These are phyloP conservation scores for Rhincodon typus DNA, from an alignment of 2,797 vertebrate species.

Conservation along the genomic window DNA sequence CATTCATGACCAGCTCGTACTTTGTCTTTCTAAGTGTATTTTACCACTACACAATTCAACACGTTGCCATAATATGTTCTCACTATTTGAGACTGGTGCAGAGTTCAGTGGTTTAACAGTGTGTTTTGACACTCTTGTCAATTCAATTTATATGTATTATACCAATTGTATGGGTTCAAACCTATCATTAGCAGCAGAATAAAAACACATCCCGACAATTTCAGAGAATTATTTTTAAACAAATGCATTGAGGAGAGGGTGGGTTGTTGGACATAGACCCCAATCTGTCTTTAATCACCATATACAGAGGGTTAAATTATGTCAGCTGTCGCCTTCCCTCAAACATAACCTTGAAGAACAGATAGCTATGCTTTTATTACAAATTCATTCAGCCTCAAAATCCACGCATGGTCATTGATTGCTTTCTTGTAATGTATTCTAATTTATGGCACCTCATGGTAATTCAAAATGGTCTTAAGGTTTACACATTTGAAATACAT, in stretches of 20 bases:
- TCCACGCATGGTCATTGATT: neutral
- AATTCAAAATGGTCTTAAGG: neutral
- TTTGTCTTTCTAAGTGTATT: neutral
- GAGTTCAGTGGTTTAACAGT: neutral
- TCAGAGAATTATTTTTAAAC: neutral
- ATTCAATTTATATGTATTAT: neutral
- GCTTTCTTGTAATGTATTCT: neutral
- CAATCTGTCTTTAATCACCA: neutral
- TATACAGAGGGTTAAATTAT: neutral
- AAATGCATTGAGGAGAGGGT: neutral
- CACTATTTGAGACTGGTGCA: neutral
- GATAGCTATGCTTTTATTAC: neutral
- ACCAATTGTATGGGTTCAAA: neutral
- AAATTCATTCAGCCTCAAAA: neutral
- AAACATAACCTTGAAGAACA: neutral
- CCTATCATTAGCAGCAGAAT: neutral
- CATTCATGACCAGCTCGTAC: neutral
- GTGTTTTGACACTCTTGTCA: conserved; percentile 13
- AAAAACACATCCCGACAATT: neutral
- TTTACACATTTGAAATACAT: neutral
- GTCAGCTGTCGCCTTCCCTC: neutral
- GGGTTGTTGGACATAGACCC: neutral
- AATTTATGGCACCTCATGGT: neutral
- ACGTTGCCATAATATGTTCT: neutral
- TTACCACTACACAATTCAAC: neutral